Conservation (phyloP, 2,888 invertebrate species). For the Dexiosoma caninum region DNA sequence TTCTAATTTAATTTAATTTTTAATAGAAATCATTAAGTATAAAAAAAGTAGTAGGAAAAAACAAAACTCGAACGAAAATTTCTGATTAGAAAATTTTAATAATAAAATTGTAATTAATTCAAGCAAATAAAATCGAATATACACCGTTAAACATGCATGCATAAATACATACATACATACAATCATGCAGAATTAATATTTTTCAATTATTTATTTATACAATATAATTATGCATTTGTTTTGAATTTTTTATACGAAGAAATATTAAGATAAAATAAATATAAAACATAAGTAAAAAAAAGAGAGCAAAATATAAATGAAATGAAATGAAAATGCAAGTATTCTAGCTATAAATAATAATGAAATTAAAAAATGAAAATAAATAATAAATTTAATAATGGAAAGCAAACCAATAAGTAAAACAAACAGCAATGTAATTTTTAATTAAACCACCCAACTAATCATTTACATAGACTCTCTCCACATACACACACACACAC, state of each 20-base stretch:
- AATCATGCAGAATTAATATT: not conserved
- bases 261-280: conserved; percentile 1
- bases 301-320: not conserved
- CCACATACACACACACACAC: conserved; percentile 2
- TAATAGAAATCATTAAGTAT: not conserved
- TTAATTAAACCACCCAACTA: conserved; percentile 29
- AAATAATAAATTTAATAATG: no score
- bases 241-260: conserved; percentile 50
- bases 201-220: conserved; percentile 19
- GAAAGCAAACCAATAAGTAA: not conserved
- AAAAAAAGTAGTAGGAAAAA: no score
- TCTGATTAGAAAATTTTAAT: not conserved
- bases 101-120: conserved; percentile 45
- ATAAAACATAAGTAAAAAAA: no score
- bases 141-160: not conserved
- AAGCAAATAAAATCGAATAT: conserved; percentile 11
- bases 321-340: conserved; percentile 35
- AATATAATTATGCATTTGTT: not conserved
- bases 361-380: conserved; percentile 4
- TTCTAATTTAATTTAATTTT: conserved; percentile 1
- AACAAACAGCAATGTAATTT: conserved; percentile 11
- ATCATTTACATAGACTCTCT: conserved; percentile 40
- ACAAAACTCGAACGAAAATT: not conserved
- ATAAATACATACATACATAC: not conserved
- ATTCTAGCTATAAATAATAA: conserved; percentile 31